These are phyloP conservation scores for Mactromeris polynyma DNA, from an alignment of 2,888 invertebrate species.

Conservation along the genomic window DNA sequence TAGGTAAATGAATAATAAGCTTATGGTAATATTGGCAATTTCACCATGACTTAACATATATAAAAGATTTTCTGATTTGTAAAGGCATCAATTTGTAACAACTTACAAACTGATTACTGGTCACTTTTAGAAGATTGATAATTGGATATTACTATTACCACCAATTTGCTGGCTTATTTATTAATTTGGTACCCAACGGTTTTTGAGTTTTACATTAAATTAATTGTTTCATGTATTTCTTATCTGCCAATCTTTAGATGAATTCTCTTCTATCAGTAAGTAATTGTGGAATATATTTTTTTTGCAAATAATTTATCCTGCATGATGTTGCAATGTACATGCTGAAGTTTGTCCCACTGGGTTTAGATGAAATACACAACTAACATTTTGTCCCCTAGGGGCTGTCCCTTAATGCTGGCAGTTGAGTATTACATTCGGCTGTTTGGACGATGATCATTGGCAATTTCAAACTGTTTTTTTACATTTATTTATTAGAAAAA, in stretches of 20 bases:
- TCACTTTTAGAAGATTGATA: too few relatives aligned
- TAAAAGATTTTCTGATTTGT: too few relatives aligned
- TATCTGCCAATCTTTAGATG: conserved; percentile 48
- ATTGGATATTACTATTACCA: background rate
- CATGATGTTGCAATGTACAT: conserved; percentile 31
- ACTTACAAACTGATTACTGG: too few relatives aligned
- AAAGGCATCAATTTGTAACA: too few relatives aligned
- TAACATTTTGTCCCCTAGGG: background rate
- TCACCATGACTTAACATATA: too few relatives aligned
- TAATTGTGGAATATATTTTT: conserved; percentile 40
- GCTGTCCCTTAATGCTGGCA: conserved; percentile 4
- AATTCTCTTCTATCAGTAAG: conserved; percentile 59
- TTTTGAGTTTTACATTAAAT: background rate
- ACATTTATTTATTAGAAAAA: too few relatives aligned
- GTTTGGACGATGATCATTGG: background rate
- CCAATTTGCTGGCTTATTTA: background rate
- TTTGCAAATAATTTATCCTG: conserved; percentile 33
- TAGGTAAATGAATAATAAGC: too few relatives aligned
- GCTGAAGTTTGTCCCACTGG: background rate
- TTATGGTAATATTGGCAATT: too few relatives aligned
- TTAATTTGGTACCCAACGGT: background rate
- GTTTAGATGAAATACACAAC: background rate
- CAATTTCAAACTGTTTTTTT: too few relatives aligned
- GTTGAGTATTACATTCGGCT: background rate
- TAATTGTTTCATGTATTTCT: conserved; percentile 14